phyloP scores from a whole-genome alignment of 1,140 invertebrate genomes.

The Drosophila truncata region DNA sequence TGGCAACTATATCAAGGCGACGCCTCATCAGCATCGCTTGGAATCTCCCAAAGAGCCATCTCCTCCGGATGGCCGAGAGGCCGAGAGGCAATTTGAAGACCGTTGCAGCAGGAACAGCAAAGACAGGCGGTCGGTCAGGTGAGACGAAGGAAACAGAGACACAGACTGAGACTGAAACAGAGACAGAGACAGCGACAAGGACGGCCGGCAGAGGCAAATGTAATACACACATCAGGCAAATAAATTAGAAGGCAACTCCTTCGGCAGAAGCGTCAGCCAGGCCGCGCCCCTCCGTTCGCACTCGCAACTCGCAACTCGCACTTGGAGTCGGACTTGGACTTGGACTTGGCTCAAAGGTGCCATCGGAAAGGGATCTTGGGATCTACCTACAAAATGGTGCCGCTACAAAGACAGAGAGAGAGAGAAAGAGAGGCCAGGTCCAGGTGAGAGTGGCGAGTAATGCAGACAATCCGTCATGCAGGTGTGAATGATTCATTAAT shows the following conservation, averaged over 20 bases:
- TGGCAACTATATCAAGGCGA: slow-evolving; percentile 15
- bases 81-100: slow-evolving; percentile 64
- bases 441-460: slow-evolving; percentile 61
- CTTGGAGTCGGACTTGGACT: not conserved
- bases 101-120: slow-evolving; percentile 2
- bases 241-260: slow-evolving; percentile 84
- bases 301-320: slow-evolving; percentile 9
- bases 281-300: slow-evolving; percentile 60
- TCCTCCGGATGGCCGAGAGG: slow-evolving; percentile 46
- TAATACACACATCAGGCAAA: slow-evolving; percentile 84
- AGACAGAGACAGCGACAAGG: not conserved
- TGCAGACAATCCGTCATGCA: slow-evolving; percentile 85
- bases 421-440: not conserved
- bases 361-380: slow-evolving; percentile 6
- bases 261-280: slow-evolving; percentile 75
- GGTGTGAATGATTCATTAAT: slow-evolving; percentile 85
- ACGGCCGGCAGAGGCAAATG: slow-evolving; percentile 54
- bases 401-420: not conserved
- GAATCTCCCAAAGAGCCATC: slow-evolving; percentile 11
- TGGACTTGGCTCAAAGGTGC: slow-evolving; percentile 11
- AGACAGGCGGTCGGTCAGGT: not conserved
- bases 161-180: not conserved
- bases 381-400: slow-evolving; percentile 48
- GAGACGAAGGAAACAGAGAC: not conserved
- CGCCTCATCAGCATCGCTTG: slow-evolving; percentile 39